phyloP scores from a whole-genome alignment of 2,888 invertebrate genomes.

The Macrosiphum euphorbiae region DNA sequence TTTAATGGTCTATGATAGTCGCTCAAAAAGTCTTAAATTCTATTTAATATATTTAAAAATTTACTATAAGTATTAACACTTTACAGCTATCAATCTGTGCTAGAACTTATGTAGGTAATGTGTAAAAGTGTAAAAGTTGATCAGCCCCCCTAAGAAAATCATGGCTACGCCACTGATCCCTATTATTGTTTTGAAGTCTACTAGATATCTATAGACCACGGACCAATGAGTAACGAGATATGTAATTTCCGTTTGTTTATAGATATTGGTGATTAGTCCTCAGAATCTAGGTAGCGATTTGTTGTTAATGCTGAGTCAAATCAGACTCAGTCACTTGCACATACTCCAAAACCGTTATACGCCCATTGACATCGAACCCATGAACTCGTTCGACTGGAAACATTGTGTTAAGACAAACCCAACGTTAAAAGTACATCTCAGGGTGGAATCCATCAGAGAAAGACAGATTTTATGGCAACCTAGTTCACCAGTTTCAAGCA shows the following conservation, averaged over 20 bases:
- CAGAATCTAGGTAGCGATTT: slow-evolving; percentile 84
- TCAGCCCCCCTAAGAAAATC: too few relatives aligned
- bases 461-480: slow-evolving; percentile 79
- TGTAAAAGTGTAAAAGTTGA: too few relatives aligned
- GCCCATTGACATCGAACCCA: slow-evolving; percentile 71
- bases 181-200: background rate
- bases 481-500: slow-evolving; percentile 78
- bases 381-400: slow-evolving; percentile 71
- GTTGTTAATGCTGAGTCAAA: slow-evolving; percentile 77
- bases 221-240: background rate
- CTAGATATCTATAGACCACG: background rate
- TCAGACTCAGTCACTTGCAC: slow-evolving; percentile 77
- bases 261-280: slow-evolving; percentile 78
- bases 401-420: slow-evolving; percentile 75
- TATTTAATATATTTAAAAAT: too few relatives aligned
- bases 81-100: too few relatives aligned
- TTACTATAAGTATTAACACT: too few relatives aligned
- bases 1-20: too few relatives aligned
- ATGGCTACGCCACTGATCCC: too few relatives aligned
- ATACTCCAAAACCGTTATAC: slow-evolving; percentile 82
- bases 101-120: too few relatives aligned
- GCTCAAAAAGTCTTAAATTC: too few relatives aligned
- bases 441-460: slow-evolving; percentile 75
- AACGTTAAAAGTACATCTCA: slow-evolving; percentile 78
- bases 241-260: slow-evolving; percentile 17